Conservation (phyloP, 2,888 invertebrate species). For the Pseudococcus jackbeardsleyi region DNA sequence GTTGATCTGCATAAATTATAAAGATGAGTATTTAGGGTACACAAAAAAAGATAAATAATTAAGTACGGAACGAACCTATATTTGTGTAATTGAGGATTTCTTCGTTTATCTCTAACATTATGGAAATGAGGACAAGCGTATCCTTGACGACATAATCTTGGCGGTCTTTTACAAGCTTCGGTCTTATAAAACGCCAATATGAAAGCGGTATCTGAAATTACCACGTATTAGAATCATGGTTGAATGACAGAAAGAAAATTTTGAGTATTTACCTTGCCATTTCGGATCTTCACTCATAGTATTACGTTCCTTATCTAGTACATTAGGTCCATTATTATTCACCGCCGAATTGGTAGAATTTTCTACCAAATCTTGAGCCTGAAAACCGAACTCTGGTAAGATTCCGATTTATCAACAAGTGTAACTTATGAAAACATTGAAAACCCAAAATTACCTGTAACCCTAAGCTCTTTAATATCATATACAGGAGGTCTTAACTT, state of each 20-base stretch:
- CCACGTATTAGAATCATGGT: neutral
- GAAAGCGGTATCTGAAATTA: conserved; percentile 49
- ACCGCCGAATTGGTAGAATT: conserved; percentile 71
- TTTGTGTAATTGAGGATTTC: conserved; percentile 89
- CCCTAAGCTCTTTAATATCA: conserved; percentile 87
- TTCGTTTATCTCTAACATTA: conserved; percentile 94
- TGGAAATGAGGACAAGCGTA: conserved; percentile 99
- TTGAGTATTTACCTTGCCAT: conserved; percentile 84
- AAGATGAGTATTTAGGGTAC: neutral
- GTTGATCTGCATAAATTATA: conserved; percentile 80
- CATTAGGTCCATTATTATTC: conserved; percentile 81
- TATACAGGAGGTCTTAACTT: conserved; percentile 94
- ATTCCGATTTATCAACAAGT: neutral
- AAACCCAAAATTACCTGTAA: conserved; percentile 73
- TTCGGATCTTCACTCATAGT: conserved; percentile 98
- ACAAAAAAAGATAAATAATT: neutral
- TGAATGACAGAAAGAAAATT: too few species aligned
- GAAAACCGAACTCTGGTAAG: conserved; percentile 69
- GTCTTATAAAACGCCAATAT: conserved; percentile 93
- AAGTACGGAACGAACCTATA: conserved; percentile 77
- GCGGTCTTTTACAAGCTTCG: conserved; percentile 97
- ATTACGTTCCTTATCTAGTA: conserved; percentile 95
- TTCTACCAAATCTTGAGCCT: conserved; percentile 80
- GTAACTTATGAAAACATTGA: neutral
- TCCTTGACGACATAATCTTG: conserved; percentile 96